Percentiles rank a stretch among this genome's conserved stretches.
These are phyloP conservation scores for Rhinichthys osculus DNA, from an alignment of 2,797 vertebrate species.

Conservation along the genomic window DNA sequence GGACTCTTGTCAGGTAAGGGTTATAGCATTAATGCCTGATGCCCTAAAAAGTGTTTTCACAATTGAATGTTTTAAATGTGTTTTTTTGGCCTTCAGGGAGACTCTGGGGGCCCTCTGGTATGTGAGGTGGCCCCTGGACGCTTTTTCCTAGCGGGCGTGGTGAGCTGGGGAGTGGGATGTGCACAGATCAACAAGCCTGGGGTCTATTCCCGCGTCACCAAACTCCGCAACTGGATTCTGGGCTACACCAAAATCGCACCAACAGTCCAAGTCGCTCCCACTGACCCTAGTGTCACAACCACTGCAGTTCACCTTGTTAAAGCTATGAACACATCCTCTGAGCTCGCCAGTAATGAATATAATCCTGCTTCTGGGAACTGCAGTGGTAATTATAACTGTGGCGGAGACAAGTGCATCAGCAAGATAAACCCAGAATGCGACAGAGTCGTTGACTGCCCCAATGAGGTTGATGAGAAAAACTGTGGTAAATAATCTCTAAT, in stretches of 20 bases:
- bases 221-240: slow-evolving; percentile 89
- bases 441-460: slow-evolving; percentile 82
- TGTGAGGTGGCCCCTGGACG: slow-evolving; percentile 87
- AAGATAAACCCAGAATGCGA: slow-evolving; percentile 91
- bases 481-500: slow-evolving; percentile 76
- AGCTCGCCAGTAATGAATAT: slow-evolving; percentile 74
- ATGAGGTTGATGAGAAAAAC: slow-evolving; percentile 82
- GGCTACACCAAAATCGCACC: slow-evolving; percentile 63
- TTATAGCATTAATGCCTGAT: background rate
- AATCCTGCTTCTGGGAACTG: slow-evolving; percentile 70
- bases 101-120: slow-evolving; percentile 94
- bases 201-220: slow-evolving; percentile 87
- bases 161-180: slow-evolving; percentile 95
- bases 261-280: slow-evolving; percentile 1
- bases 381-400: slow-evolving; percentile 84
- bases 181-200: slow-evolving; percentile 88
- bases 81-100: slow-evolving; percentile 80
- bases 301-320: slow-evolving; percentile 20
- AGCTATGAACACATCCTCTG: slow-evolving; percentile 18
- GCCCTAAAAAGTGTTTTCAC: background rate
- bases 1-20: slow-evolving; percentile 92
- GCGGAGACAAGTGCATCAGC: slow-evolving; percentile 80
- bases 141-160: slow-evolving; percentile 93
- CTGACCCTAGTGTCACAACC: slow-evolving; percentile 20
- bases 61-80: background rate